Evolutionary conservation across 2,888 invertebrate genomes (phyloP), one percentile per base, ranked within the genome.

Genomic region (Watsonalla binaria): DNA sequence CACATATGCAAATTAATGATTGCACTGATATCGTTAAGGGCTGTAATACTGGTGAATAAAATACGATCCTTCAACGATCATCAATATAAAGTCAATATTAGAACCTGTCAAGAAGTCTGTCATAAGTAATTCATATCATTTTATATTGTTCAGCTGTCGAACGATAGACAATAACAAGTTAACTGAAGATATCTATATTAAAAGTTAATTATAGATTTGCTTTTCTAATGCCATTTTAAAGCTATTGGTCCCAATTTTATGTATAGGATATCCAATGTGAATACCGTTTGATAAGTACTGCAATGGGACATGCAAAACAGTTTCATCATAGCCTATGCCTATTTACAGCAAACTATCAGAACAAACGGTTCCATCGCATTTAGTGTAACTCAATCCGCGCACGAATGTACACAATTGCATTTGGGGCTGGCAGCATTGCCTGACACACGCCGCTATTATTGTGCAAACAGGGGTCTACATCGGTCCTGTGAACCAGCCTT

Each of bases 351-450:
- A 54, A 52, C 15, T 39, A 47, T 37, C 58, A 35, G 13, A n/a
- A 49, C 14, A 84, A 87, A 86, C 84, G 84, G 86, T 84, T 82
- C 82, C 81, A 83, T 81, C 74, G 77, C 76, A 83, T 82, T 70
- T 81, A 77, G 67, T 81, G 88, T 87, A 90, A 90, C 86, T 85
- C 82, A 84, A 89, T 90, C 82, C 79, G 74, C 68, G 86, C 87
- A 78, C 86, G 74, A 86, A 85, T 88, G 86, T 86, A 88, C 86
- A 82, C 88, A 88, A 89, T 87, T 87, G 88, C 88, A 83, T 85
- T 86, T 83, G 81, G 90, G 89, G 88, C 81, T 80, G 89, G 88
- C 81, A 80, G 84, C 82, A 84, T 78, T 83, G 81, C 72, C 74
- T 71, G 74, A 67, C 74, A 77, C 73, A 76, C 73, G 77, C 65